Evolutionary conservation across 2,888 invertebrate genomes (phyloP), one percentile per base, ranked within the genome.

Genomic region (Gandaritis pyraliata): DNA sequence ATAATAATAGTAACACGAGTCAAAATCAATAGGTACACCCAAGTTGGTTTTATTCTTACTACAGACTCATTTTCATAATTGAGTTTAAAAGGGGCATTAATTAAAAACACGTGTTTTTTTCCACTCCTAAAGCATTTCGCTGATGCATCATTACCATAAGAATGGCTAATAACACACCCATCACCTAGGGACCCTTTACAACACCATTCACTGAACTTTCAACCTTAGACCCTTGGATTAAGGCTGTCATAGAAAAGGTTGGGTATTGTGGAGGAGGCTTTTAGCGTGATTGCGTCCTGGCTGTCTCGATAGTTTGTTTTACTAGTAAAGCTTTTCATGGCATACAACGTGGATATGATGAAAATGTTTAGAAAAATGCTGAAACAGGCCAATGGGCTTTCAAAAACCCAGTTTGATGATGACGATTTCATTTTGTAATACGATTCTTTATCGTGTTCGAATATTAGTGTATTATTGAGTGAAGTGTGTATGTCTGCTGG

Each of bases 91-190:
- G 6, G 23, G 11, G 8, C 16, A 43, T 43, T 43, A 10, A 43
- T 43, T 16, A 46, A 46, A 45, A 46, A 18, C 47, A 47, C 38
- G 38, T 38, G 50, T 54, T 13, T 46, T 53, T 54, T 30, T 6
- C 13, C 45, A 33, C 18, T 52, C 53, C 38, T 29, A 48, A 61
- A 61, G 47, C 29, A 13, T 36, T 13, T 45, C 48, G 39, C 58
- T 54, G 58, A 51, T 46, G 50, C 63, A 63, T 63, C 63, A 63
- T 63, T 58, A 55, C 38, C 55, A 46, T 51, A 55, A 55, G 58
- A 58, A 63, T 63, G 41, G 58, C 63, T 63, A 58, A 63, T 63
- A 45, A 46, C 39, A 6, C 41, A 41, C 38, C 36, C n/a, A 41
- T n/a, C 53, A 33, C 39, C 45, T 45, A 41, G 56, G 41, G 56